phyloP scores from a whole-genome alignment of 2,888 invertebrate genomes.

The Osmoderma eremita region DNA sequence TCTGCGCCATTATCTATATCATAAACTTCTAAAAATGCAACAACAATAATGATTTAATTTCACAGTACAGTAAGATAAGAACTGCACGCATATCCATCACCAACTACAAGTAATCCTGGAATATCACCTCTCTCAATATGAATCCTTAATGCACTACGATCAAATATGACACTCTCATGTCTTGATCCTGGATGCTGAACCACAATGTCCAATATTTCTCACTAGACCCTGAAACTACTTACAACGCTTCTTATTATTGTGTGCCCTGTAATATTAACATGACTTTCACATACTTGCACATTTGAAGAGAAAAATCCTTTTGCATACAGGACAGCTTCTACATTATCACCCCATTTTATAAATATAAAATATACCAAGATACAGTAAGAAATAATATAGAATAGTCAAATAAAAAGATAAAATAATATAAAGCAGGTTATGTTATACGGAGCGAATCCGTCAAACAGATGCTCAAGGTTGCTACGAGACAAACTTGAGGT shows the following conservation, averaged over 20 bases:
- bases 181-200: slow-evolving; percentile 43
- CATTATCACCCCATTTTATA: slow-evolving; percentile 26
- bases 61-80: too few relatives aligned
- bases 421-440: too few relatives aligned
- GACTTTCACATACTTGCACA: slow-evolving; percentile 37
- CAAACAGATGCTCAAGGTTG: too few relatives aligned
- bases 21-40: too few relatives aligned
- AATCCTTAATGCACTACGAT: slow-evolving; percentile 4
- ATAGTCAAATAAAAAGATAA: too few relatives aligned
- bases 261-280: neutral
- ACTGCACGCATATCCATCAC: neutral
- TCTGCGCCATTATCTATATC: too few relatives aligned
- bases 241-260: neutral
- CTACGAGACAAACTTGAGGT: too few relatives aligned
- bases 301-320: slow-evolving; percentile 43
- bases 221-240: slow-evolving; percentile 37
- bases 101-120: neutral
- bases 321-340: slow-evolving; percentile 43
- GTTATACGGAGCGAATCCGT: too few relatives aligned
- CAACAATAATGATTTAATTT: too few relatives aligned
- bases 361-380: too few relatives aligned
- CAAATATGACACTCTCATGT: slow-evolving; percentile 37
- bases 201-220: slow-evolving; percentile 44
- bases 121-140: neutral
- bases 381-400: too few relatives aligned